These are phyloP conservation scores for Trichonephila clavipes DNA, from an alignment of 1,140 invertebrate genomes.

Conservation along the genomic window DNA sequence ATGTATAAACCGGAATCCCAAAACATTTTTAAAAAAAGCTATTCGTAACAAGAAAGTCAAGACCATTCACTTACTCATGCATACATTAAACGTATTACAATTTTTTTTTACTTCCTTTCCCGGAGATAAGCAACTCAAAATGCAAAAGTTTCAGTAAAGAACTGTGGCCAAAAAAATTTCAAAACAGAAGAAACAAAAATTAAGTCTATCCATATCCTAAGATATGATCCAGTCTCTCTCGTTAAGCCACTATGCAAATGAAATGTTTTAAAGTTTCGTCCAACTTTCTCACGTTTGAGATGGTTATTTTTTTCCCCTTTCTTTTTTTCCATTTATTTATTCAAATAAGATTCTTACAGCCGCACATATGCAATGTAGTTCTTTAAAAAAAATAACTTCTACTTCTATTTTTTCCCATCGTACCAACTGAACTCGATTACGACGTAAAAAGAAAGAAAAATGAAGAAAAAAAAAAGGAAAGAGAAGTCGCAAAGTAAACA, in stretches of 20 bases:
- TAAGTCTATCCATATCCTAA: not conserved
- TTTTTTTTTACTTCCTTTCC: not conserved
- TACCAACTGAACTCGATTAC: not conserved
- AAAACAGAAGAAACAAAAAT: not conserved
- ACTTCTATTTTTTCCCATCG: not conserved
- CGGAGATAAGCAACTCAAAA: not conserved
- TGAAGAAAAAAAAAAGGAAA: not conserved
- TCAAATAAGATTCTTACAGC: constrained; percentile 12
- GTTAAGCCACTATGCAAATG: constrained; percentile 40
- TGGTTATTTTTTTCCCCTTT: not conserved
- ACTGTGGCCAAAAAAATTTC: not conserved
- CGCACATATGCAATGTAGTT: not conserved
- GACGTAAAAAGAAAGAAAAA: not conserved
- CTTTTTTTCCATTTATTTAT: not conserved
- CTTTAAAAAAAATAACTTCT: not conserved
- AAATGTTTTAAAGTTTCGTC: constrained; percentile 7
- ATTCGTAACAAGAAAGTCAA: not conserved
- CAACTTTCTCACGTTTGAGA: constrained; percentile 24
- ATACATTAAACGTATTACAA: not conserved
- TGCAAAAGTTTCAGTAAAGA: not conserved
- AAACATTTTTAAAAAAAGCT: not conserved
- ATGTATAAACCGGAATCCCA: not conserved
- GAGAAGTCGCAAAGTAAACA: not conserved
- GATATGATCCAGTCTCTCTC: not conserved
- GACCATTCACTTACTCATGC: not conserved